Conservation (phyloP, 2,113 vertebrate species). For the Prionailurus viverrinus region DNA sequence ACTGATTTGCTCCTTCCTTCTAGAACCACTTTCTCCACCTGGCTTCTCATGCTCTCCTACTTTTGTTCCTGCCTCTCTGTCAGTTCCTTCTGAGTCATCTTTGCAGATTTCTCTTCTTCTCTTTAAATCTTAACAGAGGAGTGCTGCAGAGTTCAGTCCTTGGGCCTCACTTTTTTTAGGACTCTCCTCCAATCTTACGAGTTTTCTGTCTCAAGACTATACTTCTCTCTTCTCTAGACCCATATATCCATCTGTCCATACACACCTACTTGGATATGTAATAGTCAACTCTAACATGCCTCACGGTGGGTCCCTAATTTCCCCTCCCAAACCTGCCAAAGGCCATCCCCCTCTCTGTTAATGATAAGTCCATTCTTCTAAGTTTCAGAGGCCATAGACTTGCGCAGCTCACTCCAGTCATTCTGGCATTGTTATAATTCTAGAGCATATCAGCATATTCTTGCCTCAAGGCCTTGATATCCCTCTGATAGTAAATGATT, state of each 20-base stretch:
- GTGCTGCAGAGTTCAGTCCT: not conserved
- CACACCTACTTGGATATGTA: not conserved
- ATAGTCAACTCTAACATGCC: not conserved
- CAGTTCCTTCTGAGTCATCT: not conserved
- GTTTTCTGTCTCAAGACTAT: not conserved
- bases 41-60: not conserved
- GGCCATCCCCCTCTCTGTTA: not conserved
- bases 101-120: constrained; percentile 9
- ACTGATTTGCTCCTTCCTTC: not conserved
- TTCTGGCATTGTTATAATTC: not conserved
- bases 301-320: not conserved
- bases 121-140: not conserved
- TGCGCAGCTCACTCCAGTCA: not conserved
- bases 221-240: not conserved
- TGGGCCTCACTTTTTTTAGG: not conserved
- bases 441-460: not conserved
- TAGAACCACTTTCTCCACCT: not conserved
- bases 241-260: not conserved
- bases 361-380: not conserved
- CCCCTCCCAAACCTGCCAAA: not conserved
- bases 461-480: not conserved
- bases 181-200: not conserved
- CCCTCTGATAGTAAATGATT: not conserved
- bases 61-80: not conserved
- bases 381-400: not conserved